Evolutionary conservation across 2,888 invertebrate genomes (phyloP), one percentile per base, ranked within the genome.

Genomic region (Heteromyza rotundicornis): DNA sequence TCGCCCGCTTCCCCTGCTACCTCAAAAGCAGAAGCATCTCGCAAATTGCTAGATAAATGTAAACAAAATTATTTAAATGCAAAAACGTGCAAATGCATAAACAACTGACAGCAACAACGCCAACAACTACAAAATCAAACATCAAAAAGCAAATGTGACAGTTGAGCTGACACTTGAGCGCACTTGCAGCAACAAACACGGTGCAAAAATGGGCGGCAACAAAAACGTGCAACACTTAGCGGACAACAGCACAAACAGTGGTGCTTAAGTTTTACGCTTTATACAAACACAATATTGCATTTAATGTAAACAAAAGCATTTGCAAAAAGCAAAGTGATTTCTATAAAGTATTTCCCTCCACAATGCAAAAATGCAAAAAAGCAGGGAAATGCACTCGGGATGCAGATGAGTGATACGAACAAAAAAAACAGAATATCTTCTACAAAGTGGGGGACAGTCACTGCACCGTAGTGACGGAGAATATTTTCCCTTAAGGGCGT

Each of bases 91-190:
- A 17, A 57, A 35, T 61, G 61, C 61, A 61, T 61, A 61, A 61
- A 40, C 40, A 35, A 57, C 52, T 51, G 60, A 52, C 51, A 63
- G 16, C 27, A 53, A 56, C 35, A 49, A 57, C 49, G 58, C 57
- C 14, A 35, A 47, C 35, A 57, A 56, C 36, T n/a, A 57, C 20
- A 35, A 54, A 32, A 49, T 52, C 57, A 64, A 50, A 63, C 61
- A 64, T 64, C 59, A 60, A 64, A 63, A 50, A 58, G 61, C 19
- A 64, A 64, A 64, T 66, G 64, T 66, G 66, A 66, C 66, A 64
- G 64, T 63, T 58, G 64, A 61, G 63, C 63, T 57, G 61, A 59
- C 61, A 66, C 64, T 64, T 63, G 52, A 64, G 59, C 59, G 59
- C 54, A 55, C 57, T 57, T 50, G 24, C 23, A 57, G 14, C 35